phyloP scores from a whole-genome alignment of 2,113 vertebrate species.

The Osmerus eperlanus region DNA sequence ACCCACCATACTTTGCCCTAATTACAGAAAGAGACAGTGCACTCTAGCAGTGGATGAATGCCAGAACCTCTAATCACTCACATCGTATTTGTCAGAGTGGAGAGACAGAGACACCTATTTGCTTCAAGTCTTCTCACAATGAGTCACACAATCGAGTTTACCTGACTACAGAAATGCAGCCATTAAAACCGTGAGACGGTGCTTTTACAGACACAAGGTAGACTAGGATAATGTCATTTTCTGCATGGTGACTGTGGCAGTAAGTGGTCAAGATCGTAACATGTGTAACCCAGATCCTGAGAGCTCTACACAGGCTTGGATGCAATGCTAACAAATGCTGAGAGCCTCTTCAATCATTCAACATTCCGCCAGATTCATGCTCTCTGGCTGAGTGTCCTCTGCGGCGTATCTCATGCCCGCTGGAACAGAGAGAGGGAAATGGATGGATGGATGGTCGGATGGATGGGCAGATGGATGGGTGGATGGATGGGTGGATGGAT shows the following conservation, averaged over 20 bases:
- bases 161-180: background rate
- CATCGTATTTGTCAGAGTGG: background rate
- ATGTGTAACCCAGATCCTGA: background rate
- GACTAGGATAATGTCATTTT: background rate
- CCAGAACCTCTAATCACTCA: slow-evolving; percentile 35
- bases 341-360: slow-evolving; percentile 13
- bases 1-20: slow-evolving; percentile 46
- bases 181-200: slow-evolving; percentile 2
- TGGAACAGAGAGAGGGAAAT: slow-evolving; percentile 31
- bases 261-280: too few species aligned
- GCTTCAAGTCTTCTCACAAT: slow-evolving; percentile 11
- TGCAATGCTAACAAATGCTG: slow-evolving; percentile 7
- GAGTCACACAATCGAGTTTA: background rate
- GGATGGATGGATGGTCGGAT: slow-evolving; percentile 16
- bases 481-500: slow-evolving; percentile 24
- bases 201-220: slow-evolving; percentile 18
- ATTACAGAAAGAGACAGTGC: slow-evolving; percentile 45
- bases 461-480: slow-evolving; percentile 27
- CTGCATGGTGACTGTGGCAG: background rate
- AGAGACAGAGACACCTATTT: slow-evolving; percentile 16
- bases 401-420: slow-evolving; percentile 25
- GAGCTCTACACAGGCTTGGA: background rate
- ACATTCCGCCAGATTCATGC: slow-evolving; percentile 20
- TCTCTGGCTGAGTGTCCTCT: slow-evolving; percentile 19
- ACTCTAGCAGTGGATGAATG: slow-evolving; percentile 18